Conservation (phyloP, 2,797 vertebrate genomes). For the Phoxinus dragarum region DNA sequence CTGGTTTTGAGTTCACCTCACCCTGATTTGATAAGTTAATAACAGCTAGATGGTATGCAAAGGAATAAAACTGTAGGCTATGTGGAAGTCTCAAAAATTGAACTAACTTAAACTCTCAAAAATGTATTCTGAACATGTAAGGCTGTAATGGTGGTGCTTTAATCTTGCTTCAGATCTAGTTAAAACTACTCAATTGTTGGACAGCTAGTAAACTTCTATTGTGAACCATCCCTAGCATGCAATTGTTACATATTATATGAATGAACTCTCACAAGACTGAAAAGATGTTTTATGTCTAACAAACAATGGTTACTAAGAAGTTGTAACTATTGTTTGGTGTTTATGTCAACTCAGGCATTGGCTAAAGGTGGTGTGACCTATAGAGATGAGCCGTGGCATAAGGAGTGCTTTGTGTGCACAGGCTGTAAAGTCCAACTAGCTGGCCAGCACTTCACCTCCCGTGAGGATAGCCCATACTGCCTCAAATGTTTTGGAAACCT, state of each 20-base stretch:
- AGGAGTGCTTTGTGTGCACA: constrained; percentile 97
- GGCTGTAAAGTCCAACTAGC: constrained; percentile 94
- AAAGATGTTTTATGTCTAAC: not conserved
- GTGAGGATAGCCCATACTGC: constrained; percentile 95
- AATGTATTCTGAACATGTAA: not conserved
- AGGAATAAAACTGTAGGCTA: not conserved
- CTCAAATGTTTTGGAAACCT: constrained; percentile 96
- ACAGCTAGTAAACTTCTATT: not conserved
- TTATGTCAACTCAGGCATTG: constrained; percentile 80
- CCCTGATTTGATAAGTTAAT: not conserved
- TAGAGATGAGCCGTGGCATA: constrained; percentile 97
- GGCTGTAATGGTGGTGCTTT: not conserved
- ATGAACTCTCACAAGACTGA: not conserved
- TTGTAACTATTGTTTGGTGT: not conserved
- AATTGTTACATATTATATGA: not conserved
- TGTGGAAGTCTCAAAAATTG: not conserved
- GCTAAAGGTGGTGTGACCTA: constrained; percentile 98
- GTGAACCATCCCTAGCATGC: not conserved
- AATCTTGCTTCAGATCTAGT: not conserved
- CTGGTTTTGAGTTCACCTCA: not conserved
- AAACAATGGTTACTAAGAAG: not conserved
- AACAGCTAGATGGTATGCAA: not conserved
- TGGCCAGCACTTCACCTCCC: constrained; percentile 97
- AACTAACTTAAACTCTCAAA: too few species aligned
- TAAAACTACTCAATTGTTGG: not conserved